phyloP scores from a whole-genome alignment of 1,140 invertebrate genomes.

The Paramacrobiotus metropolitanus region DNA sequence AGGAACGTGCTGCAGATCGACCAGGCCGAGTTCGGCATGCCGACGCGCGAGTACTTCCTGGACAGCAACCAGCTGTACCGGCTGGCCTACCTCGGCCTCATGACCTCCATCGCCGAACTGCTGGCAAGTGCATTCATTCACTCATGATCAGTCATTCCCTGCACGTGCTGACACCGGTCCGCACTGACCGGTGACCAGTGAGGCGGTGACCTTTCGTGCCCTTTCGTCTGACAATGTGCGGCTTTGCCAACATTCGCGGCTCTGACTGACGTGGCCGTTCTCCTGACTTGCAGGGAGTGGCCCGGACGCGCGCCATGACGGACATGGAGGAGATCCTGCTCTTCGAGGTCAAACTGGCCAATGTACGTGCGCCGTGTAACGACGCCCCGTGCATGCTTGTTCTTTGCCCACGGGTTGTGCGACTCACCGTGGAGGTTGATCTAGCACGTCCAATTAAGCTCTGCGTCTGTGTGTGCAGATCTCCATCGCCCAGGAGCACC shows the following conservation, averaged over 20 bases:
- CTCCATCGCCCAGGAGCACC: conserved; percentile 49
- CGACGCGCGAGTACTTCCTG: conserved; percentile 59
- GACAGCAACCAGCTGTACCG: conserved; percentile 31
- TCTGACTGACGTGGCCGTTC: too few species aligned
- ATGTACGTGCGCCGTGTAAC: conserved; percentile 30
- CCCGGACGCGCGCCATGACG: conserved; percentile 28
- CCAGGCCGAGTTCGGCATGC: conserved; percentile 59
- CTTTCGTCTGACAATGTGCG: too few species aligned
- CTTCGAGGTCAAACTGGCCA: conserved; percentile 54
- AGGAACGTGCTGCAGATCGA: conserved; percentile 50
- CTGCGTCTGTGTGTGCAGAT: conserved; percentile 30
- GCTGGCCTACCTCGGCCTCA: conserved; percentile 49
- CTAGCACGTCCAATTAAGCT: conserved; percentile 11
- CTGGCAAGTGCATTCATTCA: conserved; percentile 18
- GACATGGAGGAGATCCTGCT: conserved; percentile 46
- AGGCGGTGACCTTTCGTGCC: too few species aligned
- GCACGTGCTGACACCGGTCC: too few species aligned
- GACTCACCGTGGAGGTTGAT: conserved; percentile 8
- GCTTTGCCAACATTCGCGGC: too few species aligned
- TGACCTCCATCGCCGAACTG: conserved; percentile 31
- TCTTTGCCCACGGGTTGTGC: too few species aligned
- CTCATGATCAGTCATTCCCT: neutral
- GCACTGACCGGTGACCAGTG: too few species aligned
- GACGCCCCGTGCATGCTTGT: too few species aligned
- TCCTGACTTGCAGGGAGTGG: conserved; percentile 38